Evolutionary conservation across 2,888 invertebrate genomes (phyloP), one percentile per base, ranked within the genome.

Genomic region (Noctua comes): DNA sequence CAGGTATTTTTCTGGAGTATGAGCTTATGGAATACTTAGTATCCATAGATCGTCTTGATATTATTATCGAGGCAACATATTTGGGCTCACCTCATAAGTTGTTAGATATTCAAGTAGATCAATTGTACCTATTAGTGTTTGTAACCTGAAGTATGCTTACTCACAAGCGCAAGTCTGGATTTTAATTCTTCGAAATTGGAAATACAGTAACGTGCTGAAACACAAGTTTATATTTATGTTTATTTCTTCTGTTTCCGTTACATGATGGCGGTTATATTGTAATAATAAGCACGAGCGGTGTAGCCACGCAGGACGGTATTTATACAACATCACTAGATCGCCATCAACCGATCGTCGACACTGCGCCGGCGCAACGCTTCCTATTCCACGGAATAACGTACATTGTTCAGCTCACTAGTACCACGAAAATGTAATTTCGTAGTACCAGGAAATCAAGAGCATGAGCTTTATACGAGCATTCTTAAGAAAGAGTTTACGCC

Each of bases 241-340:
- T 83, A 76, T 83, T 83, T 64, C 59, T 86, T 86, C 31, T 31
- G 36, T 31, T 72, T 83, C 83, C 86, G 70, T 65, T 77, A 77
- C 59, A 40, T 46, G 51, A 69, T 36, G 31, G 62, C 40, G 21
- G 66, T 75, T 48, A 62, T 87, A 75, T 70, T 84, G 84, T 87
- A 69, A 57, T 48, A 84, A 74, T 84, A 68, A 57, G 87, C 71
- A 71, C 5, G 43, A 31, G 48, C 68, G 16, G 70, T 43, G 36
- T n/a, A 48, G 65, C 43, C 76, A 73, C 65, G 81, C 81, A 27
- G 31, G 21, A 62, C 65, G 70, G 31, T 85, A 85, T 85, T 87
- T 80, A 80, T 80, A 74, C 43, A 64, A 24, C 59, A 31, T n/a
- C 59, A 21, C 40, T 59, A 62, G 65, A 71, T 48, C 36, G n/a